Evolutionary conservation across 2,888 invertebrate genomes (phyloP), one percentile per base, ranked within the genome.

Genomic region (Tillus elongatus): DNA sequence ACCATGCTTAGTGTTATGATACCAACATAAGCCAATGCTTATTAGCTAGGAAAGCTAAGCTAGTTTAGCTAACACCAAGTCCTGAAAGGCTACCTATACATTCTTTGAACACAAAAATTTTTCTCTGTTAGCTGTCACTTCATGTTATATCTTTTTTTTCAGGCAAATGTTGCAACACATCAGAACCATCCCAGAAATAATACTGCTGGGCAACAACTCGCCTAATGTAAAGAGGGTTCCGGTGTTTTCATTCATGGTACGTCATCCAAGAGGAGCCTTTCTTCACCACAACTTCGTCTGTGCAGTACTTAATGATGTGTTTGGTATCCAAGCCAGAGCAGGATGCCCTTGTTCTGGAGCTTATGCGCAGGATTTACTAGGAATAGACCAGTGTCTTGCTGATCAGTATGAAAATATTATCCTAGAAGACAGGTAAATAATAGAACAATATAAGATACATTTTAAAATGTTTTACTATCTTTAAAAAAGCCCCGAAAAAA

Each of bases 221-320:
- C 74, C 77, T 1, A 75, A 75, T 4, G 71, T 75, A 13, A 73
- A 81, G 50, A 69, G 82, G 30, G 71, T 91, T 14, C 85, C 91
- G 2, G 79, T 90, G 38, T 85, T 91, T 61, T 89, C 90, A 3
- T 79, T 92, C 54, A 75, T 91, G 69, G 80, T 92, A 34, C 76
- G 82, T 47, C 86, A 90, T 61, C 79, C 82, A 0, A 68, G 82
- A 26, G 85, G 87, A 16, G 79, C 82, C 9, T 90, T 85, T 60
- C 74, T 91, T 2, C 92, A 92, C 61, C 87, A 91, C 63, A 90
- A 90, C 80, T 84, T 71, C 67, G 79, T 92, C 6, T 82, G 83
- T 49, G 82, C 87, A 6, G 74, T 92, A 12, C 71, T 93, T 30
- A 92, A 91, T 57, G 91, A 93, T 56, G 78, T 93, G 14, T 92